Conservation (phyloP, 64 coral and sea anemone genomes). For the Catalaphyllia jardinei region DNA sequence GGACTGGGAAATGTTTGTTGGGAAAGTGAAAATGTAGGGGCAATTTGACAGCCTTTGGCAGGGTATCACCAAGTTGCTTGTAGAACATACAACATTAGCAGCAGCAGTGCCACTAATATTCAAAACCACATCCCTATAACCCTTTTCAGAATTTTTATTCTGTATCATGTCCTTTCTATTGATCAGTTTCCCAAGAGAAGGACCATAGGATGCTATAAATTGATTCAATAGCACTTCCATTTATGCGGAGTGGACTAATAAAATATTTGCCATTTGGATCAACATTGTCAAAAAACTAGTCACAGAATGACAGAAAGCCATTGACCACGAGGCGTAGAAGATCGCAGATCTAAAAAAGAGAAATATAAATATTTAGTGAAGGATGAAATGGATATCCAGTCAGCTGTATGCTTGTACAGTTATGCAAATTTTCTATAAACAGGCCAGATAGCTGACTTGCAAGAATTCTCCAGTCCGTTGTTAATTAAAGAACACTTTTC, state of each 20-base stretch:
- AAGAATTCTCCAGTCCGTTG: background rate
- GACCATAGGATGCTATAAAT: constrained; percentile 50
- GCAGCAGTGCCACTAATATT: background rate
- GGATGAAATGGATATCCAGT: background rate
- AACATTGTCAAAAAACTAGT: constrained; percentile 30
- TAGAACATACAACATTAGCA: no score
- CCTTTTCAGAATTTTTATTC: constrained; percentile 41
- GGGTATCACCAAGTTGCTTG: background rate
- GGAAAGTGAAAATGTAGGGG: background rate
- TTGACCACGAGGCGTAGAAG: constrained; percentile 18
- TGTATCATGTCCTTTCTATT: constrained; percentile 13
- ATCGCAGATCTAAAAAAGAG: constrained; percentile 42
- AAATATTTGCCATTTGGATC: constrained; percentile 38
- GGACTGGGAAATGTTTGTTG: background rate
- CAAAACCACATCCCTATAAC: constrained; percentile 23
- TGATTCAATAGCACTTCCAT: constrained; percentile 48
- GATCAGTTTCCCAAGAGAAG: constrained; percentile 39
- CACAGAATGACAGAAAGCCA: constrained; percentile 56
- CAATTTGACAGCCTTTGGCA: background rate
- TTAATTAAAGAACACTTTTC: background rate
- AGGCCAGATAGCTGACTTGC: background rate
- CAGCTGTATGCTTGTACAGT: background rate
- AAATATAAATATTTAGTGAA: background rate
- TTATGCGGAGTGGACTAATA: constrained; percentile 47
- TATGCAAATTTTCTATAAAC: background rate